Evolutionary conservation across 2,797 vertebrate genomes (phyloP).

Genomic region (Pygocentrus nattereri): DNA sequence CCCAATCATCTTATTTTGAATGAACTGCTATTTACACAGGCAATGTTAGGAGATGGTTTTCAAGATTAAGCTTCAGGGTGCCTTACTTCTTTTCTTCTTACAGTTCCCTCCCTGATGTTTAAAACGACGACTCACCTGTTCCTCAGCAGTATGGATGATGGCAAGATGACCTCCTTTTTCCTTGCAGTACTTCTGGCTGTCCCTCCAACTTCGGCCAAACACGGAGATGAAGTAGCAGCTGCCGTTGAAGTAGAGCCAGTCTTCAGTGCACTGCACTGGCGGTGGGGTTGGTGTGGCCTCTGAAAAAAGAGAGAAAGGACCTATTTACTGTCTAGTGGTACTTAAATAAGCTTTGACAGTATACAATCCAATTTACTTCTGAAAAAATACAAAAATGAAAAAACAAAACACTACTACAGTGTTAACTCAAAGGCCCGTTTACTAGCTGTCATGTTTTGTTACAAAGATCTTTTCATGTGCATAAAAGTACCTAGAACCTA

Average conservation of each 20-base stretch:
- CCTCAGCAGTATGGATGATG: slow-evolving; percentile 73
- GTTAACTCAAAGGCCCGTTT: no score
- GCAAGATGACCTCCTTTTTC: slow-evolving; percentile 70
- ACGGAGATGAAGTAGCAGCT: slow-evolving; percentile 76
- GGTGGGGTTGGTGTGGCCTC: slow-evolving; percentile 1
- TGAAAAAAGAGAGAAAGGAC: background rate
- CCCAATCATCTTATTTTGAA: background rate
- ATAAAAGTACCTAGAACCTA: no score
- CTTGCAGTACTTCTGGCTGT: slow-evolving; percentile 62
- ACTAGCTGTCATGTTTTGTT: no score
- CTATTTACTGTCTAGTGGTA: no score
- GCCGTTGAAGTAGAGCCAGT: slow-evolving; percentile 68
- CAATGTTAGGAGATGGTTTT: no score
- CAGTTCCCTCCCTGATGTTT: background rate
- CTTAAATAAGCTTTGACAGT: background rate
- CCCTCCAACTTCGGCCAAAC: slow-evolving; percentile 29
- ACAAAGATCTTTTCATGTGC: no score
- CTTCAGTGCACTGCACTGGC: slow-evolving; percentile 43
- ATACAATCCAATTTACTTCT: background rate
- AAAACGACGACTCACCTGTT: slow-evolving; percentile 66
- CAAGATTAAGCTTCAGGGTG: background rate
- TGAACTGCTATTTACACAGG: background rate
- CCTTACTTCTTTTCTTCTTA: background rate
- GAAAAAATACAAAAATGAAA: no score
- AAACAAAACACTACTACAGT: no score